Evolutionary conservation across 1,140 invertebrate species (phyloP), one percentile per base, ranked within the genome.

Genomic region (Solen grandis): DNA sequence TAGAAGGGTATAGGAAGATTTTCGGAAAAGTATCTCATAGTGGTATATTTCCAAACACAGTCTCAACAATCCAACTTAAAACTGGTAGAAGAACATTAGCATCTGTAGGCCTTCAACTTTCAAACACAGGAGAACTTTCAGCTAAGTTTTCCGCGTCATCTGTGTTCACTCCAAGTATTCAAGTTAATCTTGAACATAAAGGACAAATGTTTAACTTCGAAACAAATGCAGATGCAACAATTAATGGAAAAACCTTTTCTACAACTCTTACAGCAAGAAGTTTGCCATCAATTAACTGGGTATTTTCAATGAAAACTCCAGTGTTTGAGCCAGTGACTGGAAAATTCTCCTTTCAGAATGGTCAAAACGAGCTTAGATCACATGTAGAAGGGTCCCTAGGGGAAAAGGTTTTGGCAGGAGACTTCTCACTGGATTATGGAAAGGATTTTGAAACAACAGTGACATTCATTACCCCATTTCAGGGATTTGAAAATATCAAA

Each of bases 1-100:
- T 74, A 31, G 14, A 74, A 27, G 72, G 72, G 0, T 74, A 62
- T 41, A 74, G 38, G 62, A 62, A 52, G 19, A 31, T 74, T 22
- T 31, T 38, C 41, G 16, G 36, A 31, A 74, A 50, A 25, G 3
- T 60, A 5, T 38, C 57, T 1, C 35, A 63, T 36, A 25, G 0
- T 35, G 73, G 73, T n/a, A 25, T 38, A n/a, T 65, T 41, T 14
- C 59, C 60, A 1, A 52, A 54, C 25, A 35, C 33, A 13, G 25
- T 65, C 38, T 54, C 59, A 1, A 46, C 62, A 36, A 25, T 25
- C 19, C 59, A 65, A 33, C 27, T 76, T 19, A 65, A 54, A 25
- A 66, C 62, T 29, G 62, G 62, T 8, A 2, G 73, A 52, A 63
- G 73, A 55, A 76, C 38, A 27, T 10, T 76, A 14, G 35, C 66